Conservation (phyloP, 2,797 vertebrate species). For the Melanotaenia nigrans region DNA sequence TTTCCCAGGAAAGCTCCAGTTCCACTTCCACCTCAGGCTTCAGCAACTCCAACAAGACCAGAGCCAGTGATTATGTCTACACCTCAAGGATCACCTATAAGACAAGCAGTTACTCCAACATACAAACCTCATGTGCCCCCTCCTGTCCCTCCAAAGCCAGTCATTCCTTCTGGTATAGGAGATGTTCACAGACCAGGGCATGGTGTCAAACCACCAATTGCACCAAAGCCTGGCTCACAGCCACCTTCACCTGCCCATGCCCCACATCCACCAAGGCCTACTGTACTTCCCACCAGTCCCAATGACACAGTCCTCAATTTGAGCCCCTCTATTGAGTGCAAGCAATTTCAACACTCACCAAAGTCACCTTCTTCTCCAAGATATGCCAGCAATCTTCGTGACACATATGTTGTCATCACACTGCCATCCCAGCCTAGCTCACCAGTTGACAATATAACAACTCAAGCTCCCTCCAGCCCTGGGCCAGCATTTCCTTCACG, state of each 20-base stretch:
- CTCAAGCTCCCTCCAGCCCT: slow-evolving; percentile 87
- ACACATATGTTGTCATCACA: slow-evolving; percentile 98
- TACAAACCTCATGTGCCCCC: slow-evolving; percentile 89
- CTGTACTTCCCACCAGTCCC: slow-evolving; percentile 79
- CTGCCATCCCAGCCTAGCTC: slow-evolving; percentile 97
- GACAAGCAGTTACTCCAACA: slow-evolving; percentile 72
- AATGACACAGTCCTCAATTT: slow-evolving; percentile 89
- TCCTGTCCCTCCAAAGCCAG: slow-evolving; percentile 95
- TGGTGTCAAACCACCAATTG: slow-evolving; percentile 90
- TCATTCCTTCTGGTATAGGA: slow-evolving; percentile 88
- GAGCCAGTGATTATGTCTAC: slow-evolving; percentile 65
- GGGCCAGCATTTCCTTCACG: slow-evolving; percentile 80
- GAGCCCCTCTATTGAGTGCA: slow-evolving; percentile 88
- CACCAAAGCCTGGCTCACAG: slow-evolving; percentile 88
- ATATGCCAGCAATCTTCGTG: slow-evolving; percentile 88
- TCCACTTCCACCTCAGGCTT: slow-evolving; percentile 82
- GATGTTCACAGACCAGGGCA: slow-evolving; percentile 88
- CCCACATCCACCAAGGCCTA: slow-evolving; percentile 81
- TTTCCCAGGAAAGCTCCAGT: slow-evolving; percentile 89
- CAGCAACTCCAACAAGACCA: slow-evolving; percentile 65
- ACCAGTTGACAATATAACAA: slow-evolving; percentile 88
- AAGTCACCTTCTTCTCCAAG: slow-evolving; percentile 91
- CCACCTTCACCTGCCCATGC: slow-evolving; percentile 77
- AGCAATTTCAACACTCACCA: slow-evolving; percentile 88
- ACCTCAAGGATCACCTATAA: slow-evolving; percentile 67